These are phyloP conservation scores for Coccyzus lansbergi DNA, from an alignment of 2,797 vertebrate genomes.

Conservation along the genomic window DNA sequence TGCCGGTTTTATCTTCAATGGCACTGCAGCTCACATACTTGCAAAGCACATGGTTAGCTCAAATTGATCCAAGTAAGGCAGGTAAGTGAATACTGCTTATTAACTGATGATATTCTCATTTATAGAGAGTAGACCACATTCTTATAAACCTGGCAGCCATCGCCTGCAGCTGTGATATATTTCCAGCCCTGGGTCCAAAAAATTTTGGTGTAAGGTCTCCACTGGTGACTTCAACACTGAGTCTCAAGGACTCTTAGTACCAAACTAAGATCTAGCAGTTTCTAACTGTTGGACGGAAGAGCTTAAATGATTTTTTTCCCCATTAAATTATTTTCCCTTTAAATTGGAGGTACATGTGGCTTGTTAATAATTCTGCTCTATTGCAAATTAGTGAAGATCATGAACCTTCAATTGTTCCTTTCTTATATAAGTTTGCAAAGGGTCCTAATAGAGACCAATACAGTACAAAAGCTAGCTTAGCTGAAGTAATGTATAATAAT, in stretches of 20 bases:
- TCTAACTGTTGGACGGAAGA: neutral
- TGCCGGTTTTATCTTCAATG: neutral
- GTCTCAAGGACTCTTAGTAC: neutral
- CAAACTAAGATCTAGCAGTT: neutral
- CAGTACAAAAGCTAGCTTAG: neutral
- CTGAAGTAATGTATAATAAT: neutral
- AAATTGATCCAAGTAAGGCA: neutral
- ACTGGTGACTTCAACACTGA: neutral
- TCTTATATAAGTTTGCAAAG: neutral
- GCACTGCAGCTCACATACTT: neutral
- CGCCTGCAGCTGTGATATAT: neutral
- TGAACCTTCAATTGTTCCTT: neutral
- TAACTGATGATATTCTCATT: neutral
- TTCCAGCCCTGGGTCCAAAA: neutral
- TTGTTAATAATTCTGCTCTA: neutral
- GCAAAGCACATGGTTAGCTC: neutral
- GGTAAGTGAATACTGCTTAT: neutral
- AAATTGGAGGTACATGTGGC: neutral
- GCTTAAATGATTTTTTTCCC: neutral
- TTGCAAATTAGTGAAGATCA: neutral
- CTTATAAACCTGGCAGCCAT: neutral
- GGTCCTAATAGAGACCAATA: neutral
- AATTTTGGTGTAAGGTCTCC: neutral
- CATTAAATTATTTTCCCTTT: neutral
- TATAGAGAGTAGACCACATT: neutral